Percentiles rank a stretch among this genome's conserved stretches.
phyloP scores from a whole-genome alignment of 2,888 invertebrate species.

The Ophion slaviceki region DNA sequence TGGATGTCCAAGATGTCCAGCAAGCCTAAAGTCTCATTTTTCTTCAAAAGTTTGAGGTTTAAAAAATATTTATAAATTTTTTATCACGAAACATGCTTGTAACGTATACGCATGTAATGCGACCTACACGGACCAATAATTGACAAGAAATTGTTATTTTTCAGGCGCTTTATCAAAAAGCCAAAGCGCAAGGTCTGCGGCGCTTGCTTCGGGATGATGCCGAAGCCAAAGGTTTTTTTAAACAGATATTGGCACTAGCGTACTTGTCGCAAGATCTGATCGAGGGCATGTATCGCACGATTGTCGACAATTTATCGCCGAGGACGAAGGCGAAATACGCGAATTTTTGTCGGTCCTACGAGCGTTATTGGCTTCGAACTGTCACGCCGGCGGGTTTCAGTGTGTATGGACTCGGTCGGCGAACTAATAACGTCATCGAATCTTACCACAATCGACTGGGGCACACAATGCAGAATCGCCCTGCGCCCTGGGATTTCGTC shows the following conservation, averaged over 20 bases:
- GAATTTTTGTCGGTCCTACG: slow-evolving; percentile 1
- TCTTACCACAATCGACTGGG: slow-evolving; percentile 39
- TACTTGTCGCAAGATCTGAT: slow-evolving; percentile 16
- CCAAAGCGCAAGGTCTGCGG: background rate
- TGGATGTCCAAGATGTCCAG: background rate
- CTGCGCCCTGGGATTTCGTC: slow-evolving; percentile 49
- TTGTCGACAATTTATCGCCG: background rate
- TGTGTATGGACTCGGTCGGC: slow-evolving; percentile 26
- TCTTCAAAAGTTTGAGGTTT: background rate
- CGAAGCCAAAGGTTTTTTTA: slow-evolving; percentile 18
- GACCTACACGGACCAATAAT: slow-evolving; percentile 5
- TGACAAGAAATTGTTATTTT: background rate
- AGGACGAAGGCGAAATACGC: background rate
- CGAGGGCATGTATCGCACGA: slow-evolving; percentile 1
- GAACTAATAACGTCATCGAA: slow-evolving; percentile 35
- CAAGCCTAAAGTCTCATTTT: background rate
- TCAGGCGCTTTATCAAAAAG: slow-evolving; percentile 17
- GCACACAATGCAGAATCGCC: slow-evolving; percentile 24
- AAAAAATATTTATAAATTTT: background rate
- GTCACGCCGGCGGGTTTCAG: slow-evolving; percentile 36
- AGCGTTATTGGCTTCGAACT: slow-evolving; percentile 36
- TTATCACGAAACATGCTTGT: slow-evolving; percentile 16
- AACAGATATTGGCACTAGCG: slow-evolving; percentile 22
- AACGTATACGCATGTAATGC: background rate
- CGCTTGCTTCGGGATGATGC: background rate